phyloP scores from a whole-genome alignment of 1,140 invertebrate genomes.

The Brachionus koreanus region DNA sequence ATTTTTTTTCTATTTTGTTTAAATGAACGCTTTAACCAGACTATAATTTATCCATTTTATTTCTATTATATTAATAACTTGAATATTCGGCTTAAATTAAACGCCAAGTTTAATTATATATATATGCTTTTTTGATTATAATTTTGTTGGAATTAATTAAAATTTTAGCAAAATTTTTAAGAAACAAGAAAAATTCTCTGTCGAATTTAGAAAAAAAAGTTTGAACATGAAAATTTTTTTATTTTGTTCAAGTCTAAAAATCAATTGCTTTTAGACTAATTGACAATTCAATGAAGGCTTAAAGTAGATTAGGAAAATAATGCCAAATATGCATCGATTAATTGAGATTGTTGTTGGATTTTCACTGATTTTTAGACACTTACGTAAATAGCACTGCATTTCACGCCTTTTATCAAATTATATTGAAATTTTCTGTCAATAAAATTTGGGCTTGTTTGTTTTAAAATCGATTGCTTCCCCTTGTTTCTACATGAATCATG shows the following conservation, averaged over 20 bases:
- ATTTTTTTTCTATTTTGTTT: neutral
- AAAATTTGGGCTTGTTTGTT: slow-evolving; percentile 1
- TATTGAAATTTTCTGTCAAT: neutral
- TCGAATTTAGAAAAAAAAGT: neutral
- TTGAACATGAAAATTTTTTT: neutral
- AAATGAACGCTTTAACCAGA: slow-evolving; percentile 53
- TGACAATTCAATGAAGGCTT: neutral
- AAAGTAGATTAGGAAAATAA: slow-evolving; percentile 44
- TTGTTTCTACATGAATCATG: slow-evolving; percentile 46
- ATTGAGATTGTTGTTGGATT: neutral
- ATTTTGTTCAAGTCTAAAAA: neutral
- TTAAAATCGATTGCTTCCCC: neutral
- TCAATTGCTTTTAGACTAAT: slow-evolving; percentile 28
- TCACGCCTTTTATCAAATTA: slow-evolving; percentile 26
- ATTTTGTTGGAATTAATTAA: neutral
- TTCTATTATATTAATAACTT: neutral
- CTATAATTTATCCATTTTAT: neutral
- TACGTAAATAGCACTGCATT: neutral
- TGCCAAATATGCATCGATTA: neutral
- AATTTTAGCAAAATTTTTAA: neutral
- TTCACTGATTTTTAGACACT: neutral
- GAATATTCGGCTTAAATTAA: neutral
- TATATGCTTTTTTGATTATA: neutral
- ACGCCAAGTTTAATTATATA: neutral
- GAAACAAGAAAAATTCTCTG: neutral